Conservation (phyloP, 2,888 invertebrate genomes). For the Sesamia inferens region DNA sequence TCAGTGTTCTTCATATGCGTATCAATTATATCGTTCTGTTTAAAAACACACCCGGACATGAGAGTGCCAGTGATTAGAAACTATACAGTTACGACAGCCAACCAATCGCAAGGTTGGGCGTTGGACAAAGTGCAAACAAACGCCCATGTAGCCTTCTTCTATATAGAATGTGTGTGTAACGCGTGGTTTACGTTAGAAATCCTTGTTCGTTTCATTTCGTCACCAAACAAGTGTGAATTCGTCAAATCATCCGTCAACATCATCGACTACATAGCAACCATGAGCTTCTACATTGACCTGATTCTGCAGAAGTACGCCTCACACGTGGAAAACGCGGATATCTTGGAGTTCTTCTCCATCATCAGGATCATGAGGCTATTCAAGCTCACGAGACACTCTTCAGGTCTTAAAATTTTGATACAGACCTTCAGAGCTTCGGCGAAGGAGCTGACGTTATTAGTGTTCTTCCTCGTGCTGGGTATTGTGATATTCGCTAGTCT, state of each 20-base stretch:
- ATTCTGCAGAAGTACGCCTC: slow-evolving; percentile 96
- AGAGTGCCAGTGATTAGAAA: slow-evolving; percentile 96
- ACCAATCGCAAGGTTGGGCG: slow-evolving; percentile 94
- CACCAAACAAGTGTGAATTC: slow-evolving; percentile 98
- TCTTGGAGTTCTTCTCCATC: slow-evolving; percentile 99
- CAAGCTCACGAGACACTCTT: slow-evolving; percentile 98
- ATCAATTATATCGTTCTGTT: slow-evolving; percentile 99
- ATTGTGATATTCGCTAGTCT: slow-evolving; percentile 99
- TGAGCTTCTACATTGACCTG: slow-evolving; percentile 99
- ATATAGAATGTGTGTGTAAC: slow-evolving; percentile 99
- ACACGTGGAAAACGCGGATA: slow-evolving; percentile 97
- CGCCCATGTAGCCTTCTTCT: slow-evolving; percentile 99
- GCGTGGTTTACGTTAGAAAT: slow-evolving; percentile 99
- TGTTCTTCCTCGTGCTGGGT: slow-evolving; percentile 99
- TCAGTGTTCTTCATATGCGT: slow-evolving; percentile 99
- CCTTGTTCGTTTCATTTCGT: slow-evolving; percentile 97
- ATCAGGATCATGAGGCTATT: slow-evolving; percentile 99
- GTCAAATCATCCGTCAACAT: slow-evolving; percentile 99
- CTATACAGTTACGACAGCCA: slow-evolving; percentile 94
- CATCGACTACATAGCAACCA: slow-evolving; percentile 99
- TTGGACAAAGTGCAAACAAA: slow-evolving; percentile 98
- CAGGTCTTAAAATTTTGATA: slow-evolving; percentile 99
- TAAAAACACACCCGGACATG: slow-evolving; percentile 99
- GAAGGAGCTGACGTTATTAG: slow-evolving; percentile 98
- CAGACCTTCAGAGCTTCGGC: slow-evolving; percentile 99